A percentile compares a stretch with the other conserved stretches of the same genome.
These are phyloP conservation scores for Fabriciana adippe DNA, from an alignment of 2,888 invertebrate genomes.

Conservation along the genomic window DNA sequence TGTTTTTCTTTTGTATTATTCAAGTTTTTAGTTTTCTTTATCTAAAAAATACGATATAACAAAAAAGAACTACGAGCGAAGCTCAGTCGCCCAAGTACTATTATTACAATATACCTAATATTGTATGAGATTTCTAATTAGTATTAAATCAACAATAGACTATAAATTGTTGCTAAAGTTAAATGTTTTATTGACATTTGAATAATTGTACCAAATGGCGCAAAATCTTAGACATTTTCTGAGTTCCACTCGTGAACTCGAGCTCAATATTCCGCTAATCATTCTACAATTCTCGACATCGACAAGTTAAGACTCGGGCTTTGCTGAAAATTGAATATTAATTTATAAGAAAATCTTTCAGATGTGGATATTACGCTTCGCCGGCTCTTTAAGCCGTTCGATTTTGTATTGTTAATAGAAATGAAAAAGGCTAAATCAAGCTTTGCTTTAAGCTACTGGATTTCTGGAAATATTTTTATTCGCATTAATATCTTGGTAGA, in stretches of 20 bases:
- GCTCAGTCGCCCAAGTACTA: no score
- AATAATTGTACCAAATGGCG: slow-evolving; percentile 2
- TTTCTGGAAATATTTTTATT: slow-evolving; percentile 16
- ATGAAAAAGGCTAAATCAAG: slow-evolving; percentile 29
- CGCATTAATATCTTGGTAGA: slow-evolving; percentile 7
- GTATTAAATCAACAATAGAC: slow-evolving; percentile 8
- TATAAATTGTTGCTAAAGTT: slow-evolving; percentile 6
- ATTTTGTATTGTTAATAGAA: slow-evolving; percentile 43
- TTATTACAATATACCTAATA: no score
- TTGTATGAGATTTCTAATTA: no score
- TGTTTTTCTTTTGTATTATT: no score
- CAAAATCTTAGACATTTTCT: slow-evolving; percentile 24
- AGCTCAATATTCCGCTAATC: slow-evolving; percentile 42
- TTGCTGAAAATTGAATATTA: slow-evolving; percentile 51
- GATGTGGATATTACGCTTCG: slow-evolving; percentile 47
- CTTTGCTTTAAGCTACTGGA: slow-evolving; percentile 18
- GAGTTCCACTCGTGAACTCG: slow-evolving; percentile 27
- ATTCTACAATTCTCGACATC: slow-evolving; percentile 45
- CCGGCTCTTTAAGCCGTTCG: slow-evolving; percentile 40
- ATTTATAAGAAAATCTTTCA: slow-evolving; percentile 52
- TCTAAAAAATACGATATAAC: no score
- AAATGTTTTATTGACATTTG: slow-evolving; percentile 19
- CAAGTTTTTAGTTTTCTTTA: no score
- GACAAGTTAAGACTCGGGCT: slow-evolving; percentile 48
- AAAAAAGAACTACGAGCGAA: no score